Evolutionary conservation across 2,113 vertebrate species (phyloP).

Genomic region (Gopherus flavomarginatus): DNA sequence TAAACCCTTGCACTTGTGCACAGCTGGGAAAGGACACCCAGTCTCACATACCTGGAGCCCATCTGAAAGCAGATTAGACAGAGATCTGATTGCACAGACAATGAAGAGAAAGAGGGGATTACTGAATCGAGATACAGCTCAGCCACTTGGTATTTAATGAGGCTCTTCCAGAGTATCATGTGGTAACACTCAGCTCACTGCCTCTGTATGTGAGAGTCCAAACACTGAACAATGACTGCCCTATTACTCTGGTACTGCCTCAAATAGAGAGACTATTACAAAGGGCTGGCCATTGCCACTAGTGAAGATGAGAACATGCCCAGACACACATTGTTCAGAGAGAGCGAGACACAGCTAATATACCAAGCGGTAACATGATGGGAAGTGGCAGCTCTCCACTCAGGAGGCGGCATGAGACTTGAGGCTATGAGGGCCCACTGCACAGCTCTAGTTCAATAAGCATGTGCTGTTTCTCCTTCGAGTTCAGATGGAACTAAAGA

Average conservation of each 20-base stretch:
- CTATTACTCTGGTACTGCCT: background rate
- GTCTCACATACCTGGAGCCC: background rate
- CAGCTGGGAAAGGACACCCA: background rate
- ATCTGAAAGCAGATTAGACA: background rate
- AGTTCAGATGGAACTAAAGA: background rate
- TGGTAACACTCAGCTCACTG: slow-evolving; percentile 30
- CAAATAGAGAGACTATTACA: background rate
- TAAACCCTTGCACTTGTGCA: background rate
- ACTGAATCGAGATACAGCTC: background rate
- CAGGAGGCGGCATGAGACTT: background rate
- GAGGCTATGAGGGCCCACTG: background rate
- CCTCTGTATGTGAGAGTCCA: background rate
- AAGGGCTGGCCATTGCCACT: slow-evolving; percentile 12
- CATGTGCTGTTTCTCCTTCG: background rate
- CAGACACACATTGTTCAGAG: slow-evolving; percentile 56
- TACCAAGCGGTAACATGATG: background rate
- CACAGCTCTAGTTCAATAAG: background rate
- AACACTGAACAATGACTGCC: slow-evolving; percentile 17
- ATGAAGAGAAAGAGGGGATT: background rate
- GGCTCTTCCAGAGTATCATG: slow-evolving; percentile 35
- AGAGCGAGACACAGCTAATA: slow-evolving; percentile 5
- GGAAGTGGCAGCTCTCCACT: slow-evolving; percentile 14
- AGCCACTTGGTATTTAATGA: slow-evolving; percentile 38
- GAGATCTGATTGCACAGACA: background rate
- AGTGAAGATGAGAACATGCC: background rate